These are phyloP conservation scores for mouse (Mus musculus) DNA, from an alignment of 2,113 vertebrate genomes.

Conservation along the genomic window DNA sequence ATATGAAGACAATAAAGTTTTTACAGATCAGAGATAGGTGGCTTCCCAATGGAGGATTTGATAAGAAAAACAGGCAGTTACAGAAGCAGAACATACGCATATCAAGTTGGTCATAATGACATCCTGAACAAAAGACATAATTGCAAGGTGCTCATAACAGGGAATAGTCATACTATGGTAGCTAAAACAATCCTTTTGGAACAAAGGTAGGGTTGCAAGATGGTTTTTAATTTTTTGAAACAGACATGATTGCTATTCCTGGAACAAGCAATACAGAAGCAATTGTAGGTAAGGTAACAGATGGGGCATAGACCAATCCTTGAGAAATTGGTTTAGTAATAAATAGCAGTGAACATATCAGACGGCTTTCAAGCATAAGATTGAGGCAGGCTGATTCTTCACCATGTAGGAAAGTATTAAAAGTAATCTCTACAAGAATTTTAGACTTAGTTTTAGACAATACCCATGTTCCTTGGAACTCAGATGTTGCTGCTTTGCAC, in stretches of 20 bases:
- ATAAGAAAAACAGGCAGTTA: background rate
- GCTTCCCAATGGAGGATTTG: background rate
- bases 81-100: background rate
- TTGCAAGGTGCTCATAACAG: background rate
- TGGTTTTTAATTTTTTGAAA: background rate
- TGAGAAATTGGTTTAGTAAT: background rate
- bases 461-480: background rate
- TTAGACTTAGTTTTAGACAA: background rate
- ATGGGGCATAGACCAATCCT: no score
- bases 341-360: background rate
- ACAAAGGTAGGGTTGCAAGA: background rate
- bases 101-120: background rate
- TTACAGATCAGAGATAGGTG: fast-evolving
- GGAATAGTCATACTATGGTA: background rate
- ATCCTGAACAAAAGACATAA: background rate
- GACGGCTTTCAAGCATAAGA: background rate
- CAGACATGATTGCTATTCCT: background rate
- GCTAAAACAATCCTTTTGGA: background rate
- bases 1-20: background rate
- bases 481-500: background rate
- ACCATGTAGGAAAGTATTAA: background rate
- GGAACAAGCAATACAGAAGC: background rate
- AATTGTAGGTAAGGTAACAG: background rate
- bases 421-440: background rate
- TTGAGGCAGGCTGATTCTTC: background rate